Conservation (phyloP, 2,113 vertebrate genomes). For the Canis aureus region DNA sequence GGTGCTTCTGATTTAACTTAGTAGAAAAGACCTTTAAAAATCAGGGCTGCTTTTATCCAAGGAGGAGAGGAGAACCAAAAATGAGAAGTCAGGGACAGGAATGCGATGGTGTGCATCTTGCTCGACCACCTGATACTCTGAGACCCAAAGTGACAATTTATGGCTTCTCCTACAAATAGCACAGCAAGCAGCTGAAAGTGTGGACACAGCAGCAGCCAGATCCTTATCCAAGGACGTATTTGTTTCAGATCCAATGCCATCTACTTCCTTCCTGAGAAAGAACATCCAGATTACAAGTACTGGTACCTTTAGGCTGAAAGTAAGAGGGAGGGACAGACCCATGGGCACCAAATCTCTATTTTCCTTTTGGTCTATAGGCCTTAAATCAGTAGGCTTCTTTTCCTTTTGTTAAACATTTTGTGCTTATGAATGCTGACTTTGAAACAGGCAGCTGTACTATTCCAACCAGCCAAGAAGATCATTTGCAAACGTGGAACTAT, state of each 20-base stretch:
- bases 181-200: neutral
- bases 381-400: slow-evolving; percentile 15
- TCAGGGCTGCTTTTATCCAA: neutral
- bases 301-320: neutral
- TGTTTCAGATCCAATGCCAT: neutral
- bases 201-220: neutral
- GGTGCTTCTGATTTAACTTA: neutral
- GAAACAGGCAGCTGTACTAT: neutral
- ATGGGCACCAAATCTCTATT: neutral
- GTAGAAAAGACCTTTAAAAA: neutral
- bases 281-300: neutral
- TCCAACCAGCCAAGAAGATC: neutral
- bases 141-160: neutral
- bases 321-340: neutral
- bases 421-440: neutral
- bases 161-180: neutral
- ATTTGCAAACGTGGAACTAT: neutral
- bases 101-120: neutral
- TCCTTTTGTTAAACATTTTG: neutral
- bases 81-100: neutral
- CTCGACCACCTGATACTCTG: neutral
- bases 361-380: neutral
- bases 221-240: neutral
- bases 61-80: neutral
- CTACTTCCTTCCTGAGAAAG: neutral